phyloP scores from a whole-genome alignment of 2,888 invertebrate genomes.

The Pseudolycoriella hygida region DNA sequence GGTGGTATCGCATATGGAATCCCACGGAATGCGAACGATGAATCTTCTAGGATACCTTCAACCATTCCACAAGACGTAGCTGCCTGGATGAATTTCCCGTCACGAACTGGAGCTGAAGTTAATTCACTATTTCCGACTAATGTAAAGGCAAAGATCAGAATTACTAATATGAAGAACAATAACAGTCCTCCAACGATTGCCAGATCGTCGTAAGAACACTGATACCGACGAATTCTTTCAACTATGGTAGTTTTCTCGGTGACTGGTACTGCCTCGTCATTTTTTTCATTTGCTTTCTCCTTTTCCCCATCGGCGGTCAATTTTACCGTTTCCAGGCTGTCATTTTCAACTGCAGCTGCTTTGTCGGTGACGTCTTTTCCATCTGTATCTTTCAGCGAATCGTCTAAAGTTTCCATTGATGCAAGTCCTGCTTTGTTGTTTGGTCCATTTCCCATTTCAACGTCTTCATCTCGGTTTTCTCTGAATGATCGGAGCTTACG shows the following conservation, averaged over 20 bases:
- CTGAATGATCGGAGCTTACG: constrained; percentile 27
- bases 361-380: constrained; percentile 22
- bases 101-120: constrained; percentile 42
- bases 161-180: constrained; percentile 39
- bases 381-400: constrained; percentile 42
- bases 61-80: constrained; percentile 61
- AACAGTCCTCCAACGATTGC: constrained; percentile 37
- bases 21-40: constrained; percentile 58
- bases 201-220: constrained; percentile 44
- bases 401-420: constrained; percentile 67
- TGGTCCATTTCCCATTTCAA: constrained; percentile 34
- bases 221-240: constrained; percentile 43
- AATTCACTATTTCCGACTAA: constrained; percentile 37
- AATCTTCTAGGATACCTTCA: constrained; percentile 61
- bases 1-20: constrained; percentile 69
- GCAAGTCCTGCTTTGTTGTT: constrained; percentile 53
- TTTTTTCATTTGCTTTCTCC: constrained; percentile 29
- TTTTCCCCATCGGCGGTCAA: constrained; percentile 33
- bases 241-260: constrained; percentile 31
- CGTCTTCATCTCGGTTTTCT: constrained; percentile 27
- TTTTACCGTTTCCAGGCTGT: constrained; percentile 57
- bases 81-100: constrained; percentile 54
- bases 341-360: constrained; percentile 32
- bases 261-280: constrained; percentile 6
- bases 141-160: constrained; percentile 44